Percentiles rank a stretch among this genome's conserved stretches.
Evolutionary conservation across 2,113 vertebrate genomes (phyloP).

Genomic region (Pungitius pungitius): DNA sequence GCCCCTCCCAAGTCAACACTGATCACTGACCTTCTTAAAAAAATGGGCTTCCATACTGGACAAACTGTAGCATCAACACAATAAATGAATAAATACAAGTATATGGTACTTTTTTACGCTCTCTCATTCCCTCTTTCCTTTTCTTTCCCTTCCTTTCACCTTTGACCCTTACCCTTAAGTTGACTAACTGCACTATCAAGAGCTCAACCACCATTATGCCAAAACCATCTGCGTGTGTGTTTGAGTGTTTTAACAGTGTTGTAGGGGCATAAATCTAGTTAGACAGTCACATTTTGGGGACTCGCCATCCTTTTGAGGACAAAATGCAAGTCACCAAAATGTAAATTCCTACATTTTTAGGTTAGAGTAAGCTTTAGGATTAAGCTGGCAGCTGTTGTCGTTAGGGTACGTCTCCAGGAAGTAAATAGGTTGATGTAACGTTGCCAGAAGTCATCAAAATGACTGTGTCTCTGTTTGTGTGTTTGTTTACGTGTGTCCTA

Average conservation of each 20-base stretch:
- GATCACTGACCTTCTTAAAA: no score
- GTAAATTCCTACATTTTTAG: background rate
- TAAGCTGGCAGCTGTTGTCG: background rate
- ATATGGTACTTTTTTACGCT: no score
- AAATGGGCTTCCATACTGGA: no score
- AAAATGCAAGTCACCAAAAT: background rate
- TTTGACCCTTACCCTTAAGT: constrained; percentile 47
- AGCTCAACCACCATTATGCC: constrained; percentile 43
- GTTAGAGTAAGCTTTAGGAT: background rate
- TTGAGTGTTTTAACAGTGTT: background rate
- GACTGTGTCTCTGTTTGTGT: constrained; percentile 12
- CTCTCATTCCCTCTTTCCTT: background rate
- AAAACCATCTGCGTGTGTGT: constrained; percentile 24
- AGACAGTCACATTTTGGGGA: background rate
- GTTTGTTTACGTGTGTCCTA: constrained; percentile 33
- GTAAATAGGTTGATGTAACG: background rate
- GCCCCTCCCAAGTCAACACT: no score
- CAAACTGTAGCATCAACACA: background rate
- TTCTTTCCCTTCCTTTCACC: background rate
- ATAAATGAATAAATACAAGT: background rate
- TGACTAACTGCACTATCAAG: constrained; percentile 48
- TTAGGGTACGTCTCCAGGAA: background rate
- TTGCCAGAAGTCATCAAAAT: background rate
- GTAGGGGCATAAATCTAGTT: background rate
- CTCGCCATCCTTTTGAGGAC: background rate